Base-by-base conservation (phyloP, 2,888 invertebrate genomes). In the Lochmaea capreae region DNA sequence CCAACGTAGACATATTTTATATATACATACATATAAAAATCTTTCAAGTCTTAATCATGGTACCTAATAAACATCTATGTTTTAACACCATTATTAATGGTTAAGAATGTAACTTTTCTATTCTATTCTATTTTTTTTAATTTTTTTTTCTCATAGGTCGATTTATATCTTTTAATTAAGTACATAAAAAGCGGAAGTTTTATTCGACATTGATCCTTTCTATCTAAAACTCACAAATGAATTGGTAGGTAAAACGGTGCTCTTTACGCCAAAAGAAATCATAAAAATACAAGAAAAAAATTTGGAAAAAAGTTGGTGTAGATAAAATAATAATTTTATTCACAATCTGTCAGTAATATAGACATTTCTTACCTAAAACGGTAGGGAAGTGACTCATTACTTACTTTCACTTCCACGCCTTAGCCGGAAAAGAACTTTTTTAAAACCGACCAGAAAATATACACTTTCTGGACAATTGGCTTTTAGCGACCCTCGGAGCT, bases 21-120 rank as follows among this genome's bases (percentile, higher is more conserved):
- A 78, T 78, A 72, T 75, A 78, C 74, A 76, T 75, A 78, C 75
- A 78, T 75, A 76, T 75, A 76, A 75, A 78, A 78, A 76, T 72
- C 49, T 71, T 67, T 70, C 66, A 74, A 75, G 75, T 75, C 74
- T 76, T 74, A 75, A 73, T 75, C 69, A 65, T 71, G 72, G 71
- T 70, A 71, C 72, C 74, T 75, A 72, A 73, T 74, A 73, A 76
- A 77, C 76, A 77, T 69, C 73, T 76, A 77, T 42, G n/a, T 42
- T 63, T 63, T 65, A 71, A 71, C 58, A 71, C 71, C 71, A 71
- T 71, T 46, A 33, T 65, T 72, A 70, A 73, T 75, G 75, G 72
- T 73, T 76, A 70, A 74, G 75, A 75, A 78, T 76, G 61, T 75
- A 75, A 78, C 68, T 63, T 73, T 68, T 46, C 73, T 78, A 78